Evolutionary conservation across 2,113 vertebrate genomes (phyloP), one percentile per base, ranked within the genome.

Genomic region (Epinephelus cyanopodus): DNA sequence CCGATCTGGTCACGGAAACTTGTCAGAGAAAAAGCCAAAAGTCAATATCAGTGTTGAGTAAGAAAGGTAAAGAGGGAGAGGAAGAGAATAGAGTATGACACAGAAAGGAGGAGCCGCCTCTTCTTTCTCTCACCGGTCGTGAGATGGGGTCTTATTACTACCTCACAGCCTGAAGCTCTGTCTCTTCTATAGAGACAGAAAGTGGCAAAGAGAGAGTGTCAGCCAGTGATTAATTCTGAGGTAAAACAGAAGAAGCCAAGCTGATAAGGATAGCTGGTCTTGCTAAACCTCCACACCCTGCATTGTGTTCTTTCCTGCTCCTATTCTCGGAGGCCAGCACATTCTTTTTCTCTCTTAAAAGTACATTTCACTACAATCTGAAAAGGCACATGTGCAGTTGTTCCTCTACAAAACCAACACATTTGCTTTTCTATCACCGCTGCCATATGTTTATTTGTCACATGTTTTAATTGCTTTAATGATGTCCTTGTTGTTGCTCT

Each of bases 201-300:
- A 52, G 58, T 23, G 57, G 58, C 63, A 79, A 67, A 71, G 67
- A 84, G 67, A 75, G 47, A 54, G 50, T 29, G 52, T 87, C 65
- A 82, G 83, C 48, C 39, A 68, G 66, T 90, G 84, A 87, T 87
- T 89, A 78, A 85, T 89, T 85, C 66, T 57, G 66, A 75, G 70
- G 61, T 57, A 83, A 67, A 10, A 37, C 33, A 57, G 57, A 54
- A 57, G 75, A 83, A 77, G 73, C 42, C n/a, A 18, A 29, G 78
- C 21, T 76, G 71, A 79, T 87, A 73, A 77, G 33, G 21, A 70
- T 77, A 69, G 83, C 21, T 82, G 23, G 6, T 52, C 27, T 33
- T 52, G 14, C 70, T 74, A 65, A 86, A 67, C 53, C 73, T 25
- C 9, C 48, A 37, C 58, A 74, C 76, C 76, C 85, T 65, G 21